Base-by-base conservation (phyloP, 2,888 invertebrate species). In the Stenotaenia linearis region DNA sequence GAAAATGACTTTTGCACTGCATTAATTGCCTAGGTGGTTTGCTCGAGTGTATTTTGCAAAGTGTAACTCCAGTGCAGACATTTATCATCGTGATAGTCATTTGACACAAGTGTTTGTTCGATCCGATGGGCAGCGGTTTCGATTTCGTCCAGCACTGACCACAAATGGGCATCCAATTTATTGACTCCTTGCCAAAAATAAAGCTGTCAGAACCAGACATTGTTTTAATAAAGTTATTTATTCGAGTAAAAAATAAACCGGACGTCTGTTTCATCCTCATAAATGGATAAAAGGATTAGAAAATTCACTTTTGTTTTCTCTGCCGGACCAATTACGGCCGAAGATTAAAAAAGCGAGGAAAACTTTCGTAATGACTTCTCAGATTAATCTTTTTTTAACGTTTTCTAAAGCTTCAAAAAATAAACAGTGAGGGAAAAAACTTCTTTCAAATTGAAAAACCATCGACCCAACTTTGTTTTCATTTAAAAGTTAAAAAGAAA, bases 101-200 rank as follows among this genome's bases (percentile, higher is more conserved):
- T 69, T 69, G 69, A 56, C 21, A 56, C 56, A 56, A 56, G 56
- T 56, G 56, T 45, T 45, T 45, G 45, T 25, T 69, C 69, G 69
- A 69, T 69, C 69, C 69, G 28, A 69, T 23, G 25, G 28, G 25
- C 69, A 28, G 69, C 25, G 69, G 69, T 50, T 50, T 50, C 25
- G 69, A 23, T 69, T 69, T 28, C 69, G 69, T n/a, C 69, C 10
- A 69, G 69, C 15, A 69, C 28, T 69, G 69, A 69, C 69, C 69
- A 69, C 69, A 69, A 69, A 69, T 28, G 69, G 50, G 25, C 25
- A 25, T 69, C 69, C 69, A 69, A 69, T 69, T 69, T 69, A 69
- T 69, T 69, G 69, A 69, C 69, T 69, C 28, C 2, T 6, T 28
- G 45, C 45, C 45, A 45, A 18, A 69, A n/a, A 69, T 69, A 28